phyloP scores from a whole-genome alignment of 2,888 invertebrate species.

The Ariolimax columbianus region DNA sequence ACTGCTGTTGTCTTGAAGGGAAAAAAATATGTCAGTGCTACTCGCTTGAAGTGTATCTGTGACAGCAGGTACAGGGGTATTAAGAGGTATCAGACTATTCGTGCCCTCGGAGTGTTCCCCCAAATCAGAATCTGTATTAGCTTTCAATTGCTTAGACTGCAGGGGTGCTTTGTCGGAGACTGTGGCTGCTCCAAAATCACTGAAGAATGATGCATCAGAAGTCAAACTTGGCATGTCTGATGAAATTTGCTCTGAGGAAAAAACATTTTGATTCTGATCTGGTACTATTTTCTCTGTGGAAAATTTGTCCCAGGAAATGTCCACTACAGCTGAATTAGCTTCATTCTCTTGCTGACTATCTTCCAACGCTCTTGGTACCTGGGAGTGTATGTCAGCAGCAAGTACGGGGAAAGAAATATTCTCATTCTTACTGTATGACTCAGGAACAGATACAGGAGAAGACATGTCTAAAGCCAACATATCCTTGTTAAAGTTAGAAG shows the following conservation, averaged over 20 bases:
- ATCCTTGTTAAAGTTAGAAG: background rate
- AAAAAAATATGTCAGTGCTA: background rate
- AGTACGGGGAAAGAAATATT: background rate
- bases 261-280: conserved; percentile 13
- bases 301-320: background rate
- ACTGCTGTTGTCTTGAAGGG: background rate
- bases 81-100: background rate
- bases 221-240: conserved; percentile 1
- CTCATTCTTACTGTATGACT: background rate
- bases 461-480: background rate
- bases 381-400: background rate
- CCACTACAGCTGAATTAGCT: background rate
- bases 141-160: background rate
- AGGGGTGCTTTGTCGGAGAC: background rate
- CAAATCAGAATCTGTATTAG: background rate
- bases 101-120: background rate
- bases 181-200: background rate
- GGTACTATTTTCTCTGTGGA: background rate
- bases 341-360: background rate
- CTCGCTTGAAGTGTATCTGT: background rate
- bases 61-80: background rate
- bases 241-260: conserved; percentile 5
- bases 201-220: background rate
- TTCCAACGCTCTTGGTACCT: background rate
- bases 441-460: too few species aligned